Conservation (phyloP, 2,797 vertebrate species). For the Apodemus agrarius region DNA sequence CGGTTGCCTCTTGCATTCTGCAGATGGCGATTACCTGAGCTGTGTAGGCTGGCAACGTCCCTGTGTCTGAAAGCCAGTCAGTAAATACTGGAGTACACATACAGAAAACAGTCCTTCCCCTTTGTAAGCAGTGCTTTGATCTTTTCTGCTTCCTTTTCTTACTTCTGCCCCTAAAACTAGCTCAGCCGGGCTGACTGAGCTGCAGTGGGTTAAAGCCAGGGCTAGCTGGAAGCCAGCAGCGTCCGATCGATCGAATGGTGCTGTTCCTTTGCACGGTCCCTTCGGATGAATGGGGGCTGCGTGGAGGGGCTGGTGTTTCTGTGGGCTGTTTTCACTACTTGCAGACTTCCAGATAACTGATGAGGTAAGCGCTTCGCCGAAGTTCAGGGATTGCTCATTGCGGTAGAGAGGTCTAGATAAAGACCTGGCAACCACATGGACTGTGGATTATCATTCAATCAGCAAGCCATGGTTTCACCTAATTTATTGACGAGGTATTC, state of each 20-base stretch:
- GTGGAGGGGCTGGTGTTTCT: constrained; percentile 12
- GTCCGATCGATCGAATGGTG: neutral
- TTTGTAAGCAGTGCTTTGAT: constrained; percentile 70
- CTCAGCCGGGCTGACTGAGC: neutral
- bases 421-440: neutral
- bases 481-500: constrained; percentile 70
- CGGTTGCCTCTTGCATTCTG: neutral
- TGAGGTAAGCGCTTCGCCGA: constrained; percentile 12
- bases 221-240: neutral
- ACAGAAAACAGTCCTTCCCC: constrained; percentile 68
- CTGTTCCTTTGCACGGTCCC: neutral
- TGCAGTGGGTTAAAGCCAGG: neutral
- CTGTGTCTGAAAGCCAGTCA: constrained; percentile 43
- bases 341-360: constrained; percentile 40
- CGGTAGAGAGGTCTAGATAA: constrained; percentile 31
- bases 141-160: constrained; percentile 77
- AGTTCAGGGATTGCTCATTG: constrained; percentile 51
- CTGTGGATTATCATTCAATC: constrained; percentile 35
- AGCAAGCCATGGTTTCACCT: constrained; percentile 32
- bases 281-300: neutral
- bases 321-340: constrained; percentile 7
- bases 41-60: neutral
- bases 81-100: constrained; percentile 62
- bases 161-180: constrained; percentile 57
- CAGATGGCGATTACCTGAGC: neutral